Conservation (phyloP, 2,797 vertebrate species). For the Thripadectes ignobilis region DNA sequence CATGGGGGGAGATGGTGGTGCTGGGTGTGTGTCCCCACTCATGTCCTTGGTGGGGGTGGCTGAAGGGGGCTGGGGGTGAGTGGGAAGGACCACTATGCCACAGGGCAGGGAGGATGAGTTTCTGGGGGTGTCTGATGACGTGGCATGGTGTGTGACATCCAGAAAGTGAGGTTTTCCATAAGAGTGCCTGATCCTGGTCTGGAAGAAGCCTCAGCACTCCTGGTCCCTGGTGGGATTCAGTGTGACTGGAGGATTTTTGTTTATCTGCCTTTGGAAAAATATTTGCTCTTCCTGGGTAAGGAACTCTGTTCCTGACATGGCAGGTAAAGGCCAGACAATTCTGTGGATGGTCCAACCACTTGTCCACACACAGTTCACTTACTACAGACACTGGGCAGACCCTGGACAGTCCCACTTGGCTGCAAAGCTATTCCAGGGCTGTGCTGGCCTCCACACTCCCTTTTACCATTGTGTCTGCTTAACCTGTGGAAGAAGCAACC, state of each 20-base stretch:
- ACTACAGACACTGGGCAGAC: background rate
- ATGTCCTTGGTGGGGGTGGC: fast-evolving
- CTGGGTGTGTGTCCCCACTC: background rate
- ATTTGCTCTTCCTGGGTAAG: background rate
- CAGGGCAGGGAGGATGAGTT: background rate
- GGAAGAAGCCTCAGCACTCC: background rate
- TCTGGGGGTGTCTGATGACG: background rate
- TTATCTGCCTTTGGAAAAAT: fast-evolving
- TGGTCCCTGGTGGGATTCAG: fast-evolving
- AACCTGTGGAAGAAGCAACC: background rate
- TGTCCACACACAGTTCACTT: fast-evolving
- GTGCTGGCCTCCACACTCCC: fast-evolving
- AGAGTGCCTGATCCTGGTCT: background rate
- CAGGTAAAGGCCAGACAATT: background rate
- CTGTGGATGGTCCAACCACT: fast-evolving
- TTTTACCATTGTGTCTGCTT: background rate
- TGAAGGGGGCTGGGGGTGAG: background rate
- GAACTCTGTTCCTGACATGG: fast-evolving
- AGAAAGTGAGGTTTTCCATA: fast-evolving
- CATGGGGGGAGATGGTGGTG: background rate
- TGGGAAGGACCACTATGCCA: fast-evolving
- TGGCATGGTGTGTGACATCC: background rate
- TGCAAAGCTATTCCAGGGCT: background rate
- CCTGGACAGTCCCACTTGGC: background rate
- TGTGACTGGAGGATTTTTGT: fast-evolving